Evolutionary conservation across 1,140 invertebrate genomes (phyloP), one percentile per base, ranked within the genome.

Genomic region (Hydropsyche tenuis): DNA sequence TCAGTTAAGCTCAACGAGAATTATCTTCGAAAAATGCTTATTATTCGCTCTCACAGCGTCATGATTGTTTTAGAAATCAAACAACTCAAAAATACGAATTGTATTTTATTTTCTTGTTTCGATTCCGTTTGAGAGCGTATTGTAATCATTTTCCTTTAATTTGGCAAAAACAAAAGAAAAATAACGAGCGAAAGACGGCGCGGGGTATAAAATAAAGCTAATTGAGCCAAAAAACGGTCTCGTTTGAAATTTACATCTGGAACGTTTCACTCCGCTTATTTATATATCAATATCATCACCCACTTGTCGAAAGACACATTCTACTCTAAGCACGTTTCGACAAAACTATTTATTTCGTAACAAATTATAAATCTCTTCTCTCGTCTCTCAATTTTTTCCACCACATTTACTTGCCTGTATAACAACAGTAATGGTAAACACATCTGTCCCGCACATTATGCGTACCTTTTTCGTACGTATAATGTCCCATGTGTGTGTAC

Each of bases 61-160:
- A n/a, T n/a, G n/a, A n/a, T n/a, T n/a, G n/a, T n/a, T n/a, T n/a
- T n/a, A n/a, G n/a, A n/a, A n/a, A n/a, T n/a, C n/a, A n/a, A n/a
- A n/a, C n/a, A n/a, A n/a, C n/a, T n/a, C 37, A 6, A 43, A 43
- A 43, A 43, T 43, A 43, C 5, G 16, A 14, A 2, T 48, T 48
- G 2, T 23, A 1, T 25, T 12, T 60, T n/a, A 18, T 56, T 56
- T 56, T 56, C 9, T 22, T 23, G 22, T 22, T 56, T 56, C 12
- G 6, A 23, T 56, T 22, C 51, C 18, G 7, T 16, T 4, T 16
- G 3, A 9, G 16, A 7, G 46, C 46, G 46, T 11, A 4, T 20
- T 16, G 7, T 56, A 20, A 60, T 60, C n/a, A 9, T 60, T 25
- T 60, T 60, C 22, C 23, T 60, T 60, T 60, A 25, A 60, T 60